Conservation (phyloP, 2,113 vertebrate species). For the Mohoua ochrocephala region DNA sequence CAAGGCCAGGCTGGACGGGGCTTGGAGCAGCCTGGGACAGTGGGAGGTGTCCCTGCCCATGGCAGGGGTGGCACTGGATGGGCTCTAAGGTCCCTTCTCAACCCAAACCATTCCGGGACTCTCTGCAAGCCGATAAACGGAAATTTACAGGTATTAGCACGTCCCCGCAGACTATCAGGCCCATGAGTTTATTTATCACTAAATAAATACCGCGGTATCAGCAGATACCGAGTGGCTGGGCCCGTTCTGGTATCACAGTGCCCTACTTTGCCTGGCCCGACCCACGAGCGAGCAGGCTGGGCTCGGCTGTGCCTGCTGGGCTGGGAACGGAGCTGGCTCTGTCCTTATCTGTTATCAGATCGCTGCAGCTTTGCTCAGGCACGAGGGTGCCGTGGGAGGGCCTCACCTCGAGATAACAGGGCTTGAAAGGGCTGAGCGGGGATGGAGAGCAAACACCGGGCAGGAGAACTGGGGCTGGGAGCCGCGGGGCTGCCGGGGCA, state of each 20-base stretch:
- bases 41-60: neutral
- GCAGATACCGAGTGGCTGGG: neutral
- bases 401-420: neutral
- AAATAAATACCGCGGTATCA: neutral
- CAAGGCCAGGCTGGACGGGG: neutral
- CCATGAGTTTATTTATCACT: neutral
- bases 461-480: neutral
- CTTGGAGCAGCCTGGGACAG: neutral
- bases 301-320: neutral
- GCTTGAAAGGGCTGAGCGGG: neutral
- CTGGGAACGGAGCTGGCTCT: neutral
- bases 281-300: neutral
- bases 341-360: neutral
- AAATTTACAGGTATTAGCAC: neutral
- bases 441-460: neutral
- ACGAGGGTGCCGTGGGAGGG: neutral
- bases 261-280: neutral
- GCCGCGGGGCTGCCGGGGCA: neutral
- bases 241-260: neutral
- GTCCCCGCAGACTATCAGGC: neutral
- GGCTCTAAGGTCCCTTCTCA: neutral
- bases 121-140: neutral
- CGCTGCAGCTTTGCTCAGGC: neutral
- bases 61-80: neutral
- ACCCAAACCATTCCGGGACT: neutral